Percentiles rank a stretch among this genome's conserved stretches.
phyloP scores from a whole-genome alignment of 2,888 invertebrate genomes.

The Linnaemya vulpina region DNA sequence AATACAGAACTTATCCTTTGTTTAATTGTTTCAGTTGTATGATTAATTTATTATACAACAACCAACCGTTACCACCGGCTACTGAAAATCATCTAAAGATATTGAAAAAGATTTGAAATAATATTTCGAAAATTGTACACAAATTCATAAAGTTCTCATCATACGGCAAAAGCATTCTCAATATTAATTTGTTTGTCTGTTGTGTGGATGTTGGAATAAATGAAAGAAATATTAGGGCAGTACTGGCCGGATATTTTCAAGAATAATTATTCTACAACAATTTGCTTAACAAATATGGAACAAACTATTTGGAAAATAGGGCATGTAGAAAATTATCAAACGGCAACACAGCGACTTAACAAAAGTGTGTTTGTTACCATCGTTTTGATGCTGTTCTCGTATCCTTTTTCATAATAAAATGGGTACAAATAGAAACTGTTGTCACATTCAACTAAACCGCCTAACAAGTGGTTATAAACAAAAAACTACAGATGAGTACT shows the following conservation, averaged over 20 bases:
- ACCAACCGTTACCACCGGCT: constrained; percentile 61
- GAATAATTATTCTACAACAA: too few species aligned
- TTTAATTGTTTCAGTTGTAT: neutral
- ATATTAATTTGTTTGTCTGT: constrained; percentile 2
- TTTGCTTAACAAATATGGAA: too few species aligned
- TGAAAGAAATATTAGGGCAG: constrained; percentile 35
- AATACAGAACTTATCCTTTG: constrained; percentile 11
- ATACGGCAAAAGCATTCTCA: constrained; percentile 33
- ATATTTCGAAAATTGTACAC: constrained; percentile 30
- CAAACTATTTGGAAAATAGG: too few species aligned
- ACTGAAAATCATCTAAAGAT: constrained; percentile 60
- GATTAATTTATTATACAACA: constrained; percentile 16
- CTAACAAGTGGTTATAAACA: too few species aligned
- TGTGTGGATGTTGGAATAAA: constrained; percentile 13
- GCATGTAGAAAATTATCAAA: too few species aligned
- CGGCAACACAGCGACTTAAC: too few species aligned
- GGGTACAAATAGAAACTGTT: too few species aligned
- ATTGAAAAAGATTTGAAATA: constrained; percentile 49
- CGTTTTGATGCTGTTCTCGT: too few species aligned
- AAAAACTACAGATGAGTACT: too few species aligned
- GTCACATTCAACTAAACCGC: too few species aligned
- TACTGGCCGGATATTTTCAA: neutral
- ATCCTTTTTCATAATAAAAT: too few species aligned
- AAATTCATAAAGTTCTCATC: constrained; percentile 49
- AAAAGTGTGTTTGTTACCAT: too few species aligned